Conservation (phyloP, 2,888 invertebrate genomes). For the Drosophila falleni region DNA sequence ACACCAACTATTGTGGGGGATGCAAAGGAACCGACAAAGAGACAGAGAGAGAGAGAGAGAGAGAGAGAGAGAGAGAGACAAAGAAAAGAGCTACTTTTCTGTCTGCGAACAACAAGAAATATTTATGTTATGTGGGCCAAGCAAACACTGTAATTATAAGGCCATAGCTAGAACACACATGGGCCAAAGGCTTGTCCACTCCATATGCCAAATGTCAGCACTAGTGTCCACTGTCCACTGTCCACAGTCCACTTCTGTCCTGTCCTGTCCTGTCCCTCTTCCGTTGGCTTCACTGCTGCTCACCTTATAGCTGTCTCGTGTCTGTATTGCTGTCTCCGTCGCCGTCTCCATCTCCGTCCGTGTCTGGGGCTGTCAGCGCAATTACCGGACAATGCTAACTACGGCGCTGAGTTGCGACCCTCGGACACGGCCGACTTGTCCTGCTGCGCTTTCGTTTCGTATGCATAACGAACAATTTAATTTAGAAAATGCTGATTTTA, state of each 20-base stretch:
- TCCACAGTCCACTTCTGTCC: no score
- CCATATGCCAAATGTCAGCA: constrained; percentile 81
- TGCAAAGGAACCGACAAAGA: background rate
- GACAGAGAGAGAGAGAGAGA: constrained; percentile 1
- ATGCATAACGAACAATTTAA: constrained; percentile 83
- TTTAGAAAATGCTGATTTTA: constrained; percentile 85
- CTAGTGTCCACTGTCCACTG: background rate
- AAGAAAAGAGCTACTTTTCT: constrained; percentile 9
- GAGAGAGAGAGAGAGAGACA: background rate
- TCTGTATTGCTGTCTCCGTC: constrained; percentile 9
- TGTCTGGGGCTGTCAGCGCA: constrained; percentile 71
- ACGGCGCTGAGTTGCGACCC: constrained; percentile 35
- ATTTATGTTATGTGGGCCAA: constrained; percentile 74
- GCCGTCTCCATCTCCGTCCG: constrained; percentile 3
- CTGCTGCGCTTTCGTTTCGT: constrained; percentile 41
- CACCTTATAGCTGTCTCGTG: constrained; percentile 53
- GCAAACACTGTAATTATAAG: constrained; percentile 78
- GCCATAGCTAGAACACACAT: constrained; percentile 33
- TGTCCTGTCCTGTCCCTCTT: background rate
- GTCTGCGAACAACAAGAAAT: constrained; percentile 42
- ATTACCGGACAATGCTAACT: constrained; percentile 77
- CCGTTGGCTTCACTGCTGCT: constrained; percentile 10
- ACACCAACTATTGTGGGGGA: constrained; percentile 34
- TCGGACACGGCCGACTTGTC: constrained; percentile 45
- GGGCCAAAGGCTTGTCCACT: constrained; percentile 65